Evolutionary conservation across 1,140 invertebrate species (phyloP).

Genomic region (Parasteatoda tepidariorum): DNA sequence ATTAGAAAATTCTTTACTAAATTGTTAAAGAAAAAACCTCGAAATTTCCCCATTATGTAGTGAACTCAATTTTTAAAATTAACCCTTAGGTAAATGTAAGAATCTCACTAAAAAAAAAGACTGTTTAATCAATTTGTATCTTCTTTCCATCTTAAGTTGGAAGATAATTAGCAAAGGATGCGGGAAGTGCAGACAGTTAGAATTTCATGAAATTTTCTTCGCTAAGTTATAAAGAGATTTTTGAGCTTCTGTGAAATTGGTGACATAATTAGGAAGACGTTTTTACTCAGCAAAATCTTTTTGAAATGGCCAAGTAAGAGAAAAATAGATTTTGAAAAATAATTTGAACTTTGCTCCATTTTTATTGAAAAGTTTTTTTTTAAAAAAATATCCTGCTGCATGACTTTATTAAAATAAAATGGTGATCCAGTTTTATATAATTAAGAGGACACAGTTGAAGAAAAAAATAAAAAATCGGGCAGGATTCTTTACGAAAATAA

Average conservation of each 20-base stretch:
- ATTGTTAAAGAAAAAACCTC: constrained; percentile 35
- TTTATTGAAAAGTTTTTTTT: constrained; percentile 12
- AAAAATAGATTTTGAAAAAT: constrained; percentile 20
- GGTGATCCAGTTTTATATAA: constrained; percentile 39
- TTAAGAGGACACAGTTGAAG: constrained; percentile 6
- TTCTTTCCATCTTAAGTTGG: constrained; percentile 44
- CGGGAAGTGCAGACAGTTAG: constrained; percentile 29
- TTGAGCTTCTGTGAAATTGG: constrained; percentile 31
- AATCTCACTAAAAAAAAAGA: constrained; percentile 51
- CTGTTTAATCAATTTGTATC: constrained; percentile 54
- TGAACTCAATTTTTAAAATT: constrained; percentile 49
- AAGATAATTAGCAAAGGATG: constrained; percentile 51
- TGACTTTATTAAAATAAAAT: constrained; percentile 52
- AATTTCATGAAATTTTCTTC: constrained; percentile 25
- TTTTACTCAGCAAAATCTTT: constrained; percentile 13
- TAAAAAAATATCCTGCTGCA: not conserved
- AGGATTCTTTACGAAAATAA: constrained; percentile 32
- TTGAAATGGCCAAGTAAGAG: not conserved
- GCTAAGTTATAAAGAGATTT: constrained; percentile 12
- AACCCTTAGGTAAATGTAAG: constrained; percentile 52
- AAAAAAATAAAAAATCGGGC: constrained; percentile 1
- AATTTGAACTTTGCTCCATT: constrained; percentile 26
- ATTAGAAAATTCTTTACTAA: constrained; percentile 50
- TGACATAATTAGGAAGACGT: constrained; percentile 47
- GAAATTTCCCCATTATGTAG: constrained; percentile 55